Conservation (phyloP, 2,888 invertebrate genomes). For the Aspidapion aeneum region DNA sequence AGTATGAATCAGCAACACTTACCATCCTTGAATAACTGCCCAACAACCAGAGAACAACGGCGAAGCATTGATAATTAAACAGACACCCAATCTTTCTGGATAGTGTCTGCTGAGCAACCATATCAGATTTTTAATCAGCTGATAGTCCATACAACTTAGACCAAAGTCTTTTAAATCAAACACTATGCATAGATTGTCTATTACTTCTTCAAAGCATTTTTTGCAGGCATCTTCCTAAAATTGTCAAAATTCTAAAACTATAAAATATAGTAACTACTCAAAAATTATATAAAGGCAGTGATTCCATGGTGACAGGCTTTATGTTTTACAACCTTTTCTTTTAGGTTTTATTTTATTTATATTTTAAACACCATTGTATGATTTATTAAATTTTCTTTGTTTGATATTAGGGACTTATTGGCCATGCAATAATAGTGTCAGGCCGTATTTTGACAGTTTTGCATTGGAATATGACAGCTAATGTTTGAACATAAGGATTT, state of each 20-base stretch:
- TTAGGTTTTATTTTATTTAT: too few relatives aligned
- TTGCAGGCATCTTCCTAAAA: slow-evolving; percentile 72
- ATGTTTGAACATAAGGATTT: too few relatives aligned
- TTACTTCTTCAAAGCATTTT: slow-evolving; percentile 74
- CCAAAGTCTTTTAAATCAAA: slow-evolving; percentile 75
- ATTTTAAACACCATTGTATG: too few relatives aligned
- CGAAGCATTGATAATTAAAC: slow-evolving; percentile 72
- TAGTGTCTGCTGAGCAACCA: slow-evolving; percentile 75
- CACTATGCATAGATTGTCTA: slow-evolving; percentile 75
- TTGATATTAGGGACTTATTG: too few relatives aligned
- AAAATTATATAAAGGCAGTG: neutral
- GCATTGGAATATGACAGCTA: too few relatives aligned
- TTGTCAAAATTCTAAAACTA: slow-evolving; percentile 14
- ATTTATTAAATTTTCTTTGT: too few relatives aligned
- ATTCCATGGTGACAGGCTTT: too few relatives aligned
- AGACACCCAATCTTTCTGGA: slow-evolving; percentile 73
- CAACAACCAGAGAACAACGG: slow-evolving; percentile 74
- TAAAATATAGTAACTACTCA: slow-evolving; percentile 3
- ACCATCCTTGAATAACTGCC: slow-evolving; percentile 74
- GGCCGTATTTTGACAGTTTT: too few relatives aligned
- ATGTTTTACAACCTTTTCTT: too few relatives aligned
- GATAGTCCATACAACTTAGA: slow-evolving; percentile 76
- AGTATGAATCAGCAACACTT: too few relatives aligned
- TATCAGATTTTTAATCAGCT: slow-evolving; percentile 73
- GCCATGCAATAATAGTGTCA: too few relatives aligned